Base-by-base conservation (phyloP, 2,888 invertebrate species). In the Zaprionus bogoriensis region DNA sequence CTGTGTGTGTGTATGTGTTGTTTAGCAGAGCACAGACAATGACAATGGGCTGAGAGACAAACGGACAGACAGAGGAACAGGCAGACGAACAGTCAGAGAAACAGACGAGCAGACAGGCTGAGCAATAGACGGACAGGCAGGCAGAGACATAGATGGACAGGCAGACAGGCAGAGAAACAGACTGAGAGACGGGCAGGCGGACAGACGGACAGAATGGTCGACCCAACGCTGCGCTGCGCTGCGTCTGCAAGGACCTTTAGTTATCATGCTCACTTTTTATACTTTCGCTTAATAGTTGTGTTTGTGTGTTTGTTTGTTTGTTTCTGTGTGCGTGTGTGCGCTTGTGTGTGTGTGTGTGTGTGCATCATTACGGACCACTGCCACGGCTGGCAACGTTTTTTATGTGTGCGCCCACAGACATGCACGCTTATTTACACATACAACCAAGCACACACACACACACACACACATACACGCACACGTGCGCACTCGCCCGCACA, bases 201-300 rank as follows among this genome's bases (percentile, higher is more conserved):
- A 48, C 66, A 41, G 57, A 36, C 67, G 60, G 51, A 44, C 61
- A 51, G 46, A 62, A 50, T 62, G 66, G 58, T 70, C 65, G 70
- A 74, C 71, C 36, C 28, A 51, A 52, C 32, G 47, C 74, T 59
- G 67, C 62, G 87, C 81, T 87, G 55, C 32, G 47, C 74, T 59
- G 67, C 62, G 87, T 84, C 78, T 80, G 85, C 69, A 62, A 72
- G 67, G 75, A 87, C 79, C 82, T 84, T 87, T 75, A 66, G 83
- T 82, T 85, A 85, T 78, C 79, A 63, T 81, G 87, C 69, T 87
- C 86, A 82, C 87, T 87, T 80, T 81, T 85, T 81, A 82, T 87
- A 65, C 87, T 64, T 86, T 82, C 80, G 72, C 87, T 85, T 87
- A 87, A 87, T 87, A 81, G 83, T 87, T 87, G 68, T 78, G 82